phyloP scores from a whole-genome alignment of 1,140 invertebrate genomes.

The Saxidomus purpurata region DNA sequence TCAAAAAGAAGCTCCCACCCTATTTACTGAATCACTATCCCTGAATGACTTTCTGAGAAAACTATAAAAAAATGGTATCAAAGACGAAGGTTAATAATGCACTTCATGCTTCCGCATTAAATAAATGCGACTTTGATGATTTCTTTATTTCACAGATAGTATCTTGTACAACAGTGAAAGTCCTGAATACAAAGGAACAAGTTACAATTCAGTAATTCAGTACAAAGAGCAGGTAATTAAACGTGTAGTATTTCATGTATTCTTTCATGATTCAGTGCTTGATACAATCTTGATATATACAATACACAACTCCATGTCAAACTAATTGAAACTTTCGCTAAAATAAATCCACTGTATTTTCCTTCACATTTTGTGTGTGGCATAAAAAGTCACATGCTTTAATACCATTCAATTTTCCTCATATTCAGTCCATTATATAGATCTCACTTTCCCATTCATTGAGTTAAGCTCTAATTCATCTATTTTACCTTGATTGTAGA shows the following conservation, averaged over 20 bases:
- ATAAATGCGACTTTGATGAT: not conserved
- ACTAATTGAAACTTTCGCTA: not conserved
- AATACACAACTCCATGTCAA: not conserved
- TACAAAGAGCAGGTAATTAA: slow-evolving; percentile 28
- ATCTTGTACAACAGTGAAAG: not conserved
- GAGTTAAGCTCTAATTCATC: too few species aligned
- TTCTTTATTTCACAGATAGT: not conserved
- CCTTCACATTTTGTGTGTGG: not conserved
- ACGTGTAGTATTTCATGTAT: not conserved
- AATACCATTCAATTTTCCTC: too few species aligned
- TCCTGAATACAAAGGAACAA: not conserved
- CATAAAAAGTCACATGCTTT: too few species aligned
- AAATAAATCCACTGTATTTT: not conserved
- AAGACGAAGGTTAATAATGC: too few species aligned
- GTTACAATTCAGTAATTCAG: not conserved
- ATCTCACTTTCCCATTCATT: too few species aligned
- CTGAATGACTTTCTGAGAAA: too few species aligned
- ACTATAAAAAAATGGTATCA: too few species aligned
- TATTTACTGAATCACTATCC: too few species aligned
- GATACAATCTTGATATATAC: not conserved
- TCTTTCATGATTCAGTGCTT: not conserved
- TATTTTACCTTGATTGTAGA: too few species aligned
- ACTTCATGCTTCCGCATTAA: too few species aligned
- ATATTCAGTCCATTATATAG: too few species aligned
- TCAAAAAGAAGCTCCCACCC: too few species aligned